These are phyloP conservation scores for Venustaconcha ellipsiformis DNA, from an alignment of 1,140 invertebrate species.

Conservation along the genomic window DNA sequence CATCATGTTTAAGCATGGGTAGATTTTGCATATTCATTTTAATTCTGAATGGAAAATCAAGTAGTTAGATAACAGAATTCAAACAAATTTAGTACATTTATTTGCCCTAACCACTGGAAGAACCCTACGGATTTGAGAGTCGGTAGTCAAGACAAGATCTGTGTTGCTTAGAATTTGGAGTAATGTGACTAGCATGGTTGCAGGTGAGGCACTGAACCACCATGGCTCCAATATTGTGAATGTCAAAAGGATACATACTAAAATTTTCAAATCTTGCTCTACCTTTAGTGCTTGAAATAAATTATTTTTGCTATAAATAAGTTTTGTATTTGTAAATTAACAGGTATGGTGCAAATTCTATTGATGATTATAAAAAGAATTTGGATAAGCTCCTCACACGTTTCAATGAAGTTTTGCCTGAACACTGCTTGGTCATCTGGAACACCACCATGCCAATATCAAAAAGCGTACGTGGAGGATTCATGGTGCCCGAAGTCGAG, in stretches of 20 bases:
- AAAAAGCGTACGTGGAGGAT: constrained; percentile 63
- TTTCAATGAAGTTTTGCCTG: constrained; percentile 59
- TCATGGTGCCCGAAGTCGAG: constrained; percentile 68
- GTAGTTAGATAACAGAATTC: no score
- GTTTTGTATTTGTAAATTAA: not conserved
- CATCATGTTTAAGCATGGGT: no score
- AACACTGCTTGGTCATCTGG: constrained; percentile 69
- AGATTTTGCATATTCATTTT: no score
- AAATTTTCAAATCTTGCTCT: not conserved
- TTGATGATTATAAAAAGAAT: constrained; percentile 70
- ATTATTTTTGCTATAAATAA: not conserved
- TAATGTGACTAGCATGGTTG: no score
- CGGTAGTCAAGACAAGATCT: no score
- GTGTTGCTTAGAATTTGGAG: no score
- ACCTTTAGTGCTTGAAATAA: not conserved
- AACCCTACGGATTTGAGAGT: no score
- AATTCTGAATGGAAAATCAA: no score
- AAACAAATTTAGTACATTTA: no score
- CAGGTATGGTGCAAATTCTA: constrained; percentile 70
- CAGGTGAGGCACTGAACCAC: no score
- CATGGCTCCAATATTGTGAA: no score
- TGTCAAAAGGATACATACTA: not conserved
- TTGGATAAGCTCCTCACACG: constrained; percentile 64
- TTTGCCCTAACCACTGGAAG: no score
- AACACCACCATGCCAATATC: constrained; percentile 70